Conservation (phyloP, 2,797 vertebrate species). For the Gallirallus australis region DNA sequence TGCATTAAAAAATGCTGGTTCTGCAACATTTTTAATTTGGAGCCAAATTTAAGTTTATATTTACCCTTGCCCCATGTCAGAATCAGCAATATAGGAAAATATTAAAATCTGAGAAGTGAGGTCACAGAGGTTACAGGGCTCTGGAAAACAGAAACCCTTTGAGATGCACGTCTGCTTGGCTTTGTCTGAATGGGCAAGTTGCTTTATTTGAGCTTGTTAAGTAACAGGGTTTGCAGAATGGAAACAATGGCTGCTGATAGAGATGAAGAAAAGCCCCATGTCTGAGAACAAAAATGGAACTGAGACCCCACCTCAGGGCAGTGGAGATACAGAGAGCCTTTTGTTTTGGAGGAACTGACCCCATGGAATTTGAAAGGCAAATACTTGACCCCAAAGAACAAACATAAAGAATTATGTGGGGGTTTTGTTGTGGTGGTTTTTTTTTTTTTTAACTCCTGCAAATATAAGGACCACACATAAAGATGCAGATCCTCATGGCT, state of each 20-base stretch:
- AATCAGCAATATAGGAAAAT: not conserved
- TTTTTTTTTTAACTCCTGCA: not conserved
- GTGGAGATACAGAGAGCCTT: not conserved
- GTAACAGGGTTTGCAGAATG: not conserved
- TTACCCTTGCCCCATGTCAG: not conserved
- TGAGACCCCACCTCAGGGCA: not conserved
- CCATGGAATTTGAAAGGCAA: not conserved
- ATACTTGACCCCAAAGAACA: not conserved
- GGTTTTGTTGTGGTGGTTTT: not conserved
- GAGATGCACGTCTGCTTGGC: not conserved
- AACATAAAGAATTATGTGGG: not conserved
- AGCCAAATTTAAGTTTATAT: not conserved
- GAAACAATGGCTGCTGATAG: not conserved
- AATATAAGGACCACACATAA: not conserved
- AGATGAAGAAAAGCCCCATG: not conserved
- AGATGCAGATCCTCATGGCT: not conserved
- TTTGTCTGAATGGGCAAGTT: not conserved
- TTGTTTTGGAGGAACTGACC: not conserved
- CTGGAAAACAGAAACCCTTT: constrained; percentile 22
- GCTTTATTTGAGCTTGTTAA: not conserved
- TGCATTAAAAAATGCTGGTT: not conserved
- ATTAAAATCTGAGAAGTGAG: not conserved
- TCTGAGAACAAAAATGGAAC: not conserved
- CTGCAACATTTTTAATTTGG: not conserved
- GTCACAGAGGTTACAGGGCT: not conserved